Evolutionary conservation across 1,140 invertebrate species (phyloP).

Genomic region (Whitmania pigra): DNA sequence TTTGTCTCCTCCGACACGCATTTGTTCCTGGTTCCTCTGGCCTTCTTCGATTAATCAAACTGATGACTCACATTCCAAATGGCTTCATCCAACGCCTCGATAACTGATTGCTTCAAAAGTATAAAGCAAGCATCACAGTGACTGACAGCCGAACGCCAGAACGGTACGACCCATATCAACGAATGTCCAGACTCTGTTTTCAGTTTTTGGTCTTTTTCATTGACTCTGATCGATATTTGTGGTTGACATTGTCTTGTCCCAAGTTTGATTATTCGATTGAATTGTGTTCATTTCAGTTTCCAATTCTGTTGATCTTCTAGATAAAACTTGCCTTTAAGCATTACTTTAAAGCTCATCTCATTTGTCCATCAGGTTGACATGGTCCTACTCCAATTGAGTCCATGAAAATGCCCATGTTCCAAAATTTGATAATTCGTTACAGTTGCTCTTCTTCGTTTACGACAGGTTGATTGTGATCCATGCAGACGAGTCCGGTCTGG

Average conservation of each 20-base stretch:
- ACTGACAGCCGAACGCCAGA: slow-evolving; percentile 18
- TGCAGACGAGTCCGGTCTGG: neutral
- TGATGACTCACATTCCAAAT: neutral
- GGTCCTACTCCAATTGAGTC: too few species aligned
- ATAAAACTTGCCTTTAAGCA: neutral
- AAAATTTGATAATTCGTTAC: neutral
- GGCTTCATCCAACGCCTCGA: neutral
- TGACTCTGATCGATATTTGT: neutral
- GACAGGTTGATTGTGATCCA: slow-evolving; percentile 7
- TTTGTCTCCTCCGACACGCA: neutral
- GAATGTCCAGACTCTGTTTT: neutral
- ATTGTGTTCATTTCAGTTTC: neutral
- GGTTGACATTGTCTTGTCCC: too few species aligned
- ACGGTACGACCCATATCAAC: slow-evolving; percentile 15
- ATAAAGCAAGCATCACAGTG: slow-evolving; percentile 16
- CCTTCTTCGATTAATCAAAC: neutral
- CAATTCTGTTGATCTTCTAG: neutral
- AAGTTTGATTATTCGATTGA: neutral
- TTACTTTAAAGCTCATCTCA: slow-evolving; percentile 5
- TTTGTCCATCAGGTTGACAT: neutral
- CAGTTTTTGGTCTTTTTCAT: neutral
- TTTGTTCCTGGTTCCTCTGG: slow-evolving; percentile 1
- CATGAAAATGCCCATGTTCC: neutral
- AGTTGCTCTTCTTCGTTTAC: neutral
- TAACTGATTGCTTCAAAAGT: slow-evolving; percentile 7